Evolutionary conservation across 2,797 vertebrate species (phyloP), one percentile per base, ranked within the genome.

Genomic region (Manis crassicaudata): DNA sequence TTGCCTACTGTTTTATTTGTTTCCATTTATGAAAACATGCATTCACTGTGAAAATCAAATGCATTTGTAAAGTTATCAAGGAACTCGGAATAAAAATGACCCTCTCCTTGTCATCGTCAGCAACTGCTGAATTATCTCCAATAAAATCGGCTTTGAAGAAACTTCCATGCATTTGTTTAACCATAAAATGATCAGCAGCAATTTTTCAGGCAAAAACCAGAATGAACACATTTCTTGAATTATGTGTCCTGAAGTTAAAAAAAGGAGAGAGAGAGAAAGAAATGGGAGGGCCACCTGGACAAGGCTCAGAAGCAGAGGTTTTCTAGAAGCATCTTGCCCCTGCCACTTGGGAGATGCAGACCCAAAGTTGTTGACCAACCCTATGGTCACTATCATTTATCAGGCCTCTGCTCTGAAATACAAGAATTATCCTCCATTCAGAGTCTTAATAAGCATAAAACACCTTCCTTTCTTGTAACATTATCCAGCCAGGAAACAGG

Each of bases 1-100:
- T 96, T 96, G 93, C 92, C 94, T 97, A 87, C 94, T 77, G 96
- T 96, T 97, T 98, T 97, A 98, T 98, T 97, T 97, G 96, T 98
- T 97, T 97, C 95, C 95, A 97, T 96, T 97, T 97, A 97, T 93
- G 96, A 98, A 97, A 97, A 97, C 96, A 96, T 89, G 95, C 63
- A 0, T 95, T 97, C n/a, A 4, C 88, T 95, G 91, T 94, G 93
- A 97, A 97, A 97, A 95, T 97, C 94, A 97, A 88, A 95, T 95
- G 94, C 88, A 46, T 97, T 97, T 84, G 84, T 97, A 92, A 97
- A 97, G 92, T 96, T 95, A 97, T 97, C 97, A 93, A 94, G 96
- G 84, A 79, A 80, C 63, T n/a, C 50, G 32, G 35, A 96, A 90
- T 92, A 68, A 93, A 96, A 94, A 50, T 25, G 32, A 60, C 9